A percentile compares a stretch with the other conserved stretches of the same genome.
phyloP scores from a whole-genome alignment of 92 coral and sea anemone species.

The Bergia puertoricense region DNA sequence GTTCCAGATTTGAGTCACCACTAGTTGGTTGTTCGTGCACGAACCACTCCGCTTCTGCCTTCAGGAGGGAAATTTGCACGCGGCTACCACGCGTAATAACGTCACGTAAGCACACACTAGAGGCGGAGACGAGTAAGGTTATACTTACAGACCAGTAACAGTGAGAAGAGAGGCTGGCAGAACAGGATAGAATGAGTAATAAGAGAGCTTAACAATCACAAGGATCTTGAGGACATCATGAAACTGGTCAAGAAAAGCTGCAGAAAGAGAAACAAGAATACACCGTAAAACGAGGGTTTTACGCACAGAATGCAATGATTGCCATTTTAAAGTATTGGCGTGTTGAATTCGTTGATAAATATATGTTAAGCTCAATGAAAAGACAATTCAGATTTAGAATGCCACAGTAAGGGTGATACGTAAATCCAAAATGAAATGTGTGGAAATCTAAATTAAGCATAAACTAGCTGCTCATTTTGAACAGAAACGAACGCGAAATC shows the following conservation, averaged over 20 bases:
- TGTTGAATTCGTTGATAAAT: background rate
- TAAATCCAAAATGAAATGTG: background rate
- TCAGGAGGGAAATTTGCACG: background rate
- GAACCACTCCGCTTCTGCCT: background rate
- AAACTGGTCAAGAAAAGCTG: constrained; percentile 2
- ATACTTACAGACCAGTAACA: constrained; percentile 1
- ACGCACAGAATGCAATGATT: background rate
- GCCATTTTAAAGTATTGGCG: no score
- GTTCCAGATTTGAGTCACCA: background rate
- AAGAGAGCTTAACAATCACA: background rate
- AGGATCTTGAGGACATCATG: background rate
- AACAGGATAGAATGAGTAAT: background rate
- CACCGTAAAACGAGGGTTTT: background rate
- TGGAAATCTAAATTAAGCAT: no score
- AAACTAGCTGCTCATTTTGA: background rate
- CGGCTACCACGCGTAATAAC: background rate
- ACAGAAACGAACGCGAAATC: background rate
- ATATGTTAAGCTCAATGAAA: background rate
- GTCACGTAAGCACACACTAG: background rate
- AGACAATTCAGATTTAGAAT: no score
- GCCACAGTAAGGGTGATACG: background rate
- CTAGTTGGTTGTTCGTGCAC: background rate
- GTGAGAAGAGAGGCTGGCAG: background rate
- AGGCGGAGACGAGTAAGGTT: background rate
- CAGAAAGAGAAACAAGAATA: background rate